These are phyloP conservation scores for Bellardia bayeri DNA, from an alignment of 2,888 invertebrate genomes.

Conservation along the genomic window DNA sequence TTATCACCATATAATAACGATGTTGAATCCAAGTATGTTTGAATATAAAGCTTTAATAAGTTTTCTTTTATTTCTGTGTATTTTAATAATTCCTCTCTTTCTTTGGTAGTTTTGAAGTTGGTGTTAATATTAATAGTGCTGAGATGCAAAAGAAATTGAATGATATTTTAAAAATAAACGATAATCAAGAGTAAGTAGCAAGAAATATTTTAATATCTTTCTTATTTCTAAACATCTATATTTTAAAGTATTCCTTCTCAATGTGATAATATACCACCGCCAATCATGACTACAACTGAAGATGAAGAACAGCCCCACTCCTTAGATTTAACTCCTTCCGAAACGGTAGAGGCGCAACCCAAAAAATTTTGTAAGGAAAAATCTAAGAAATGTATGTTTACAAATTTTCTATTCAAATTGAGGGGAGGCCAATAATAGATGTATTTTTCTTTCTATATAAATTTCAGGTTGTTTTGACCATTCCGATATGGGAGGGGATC, in stretches of 20 bases:
- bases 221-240: not conserved
- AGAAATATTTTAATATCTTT: not conserved
- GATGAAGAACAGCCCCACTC: conserved; percentile 69
- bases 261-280: conserved; percentile 70
- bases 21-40: conserved; percentile 79
- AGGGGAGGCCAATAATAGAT: not conserved
- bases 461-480: conserved; percentile 80
- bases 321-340: conserved; percentile 72
- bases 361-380: conserved; percentile 81
- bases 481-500: conserved; percentile 81
- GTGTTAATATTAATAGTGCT: conserved; percentile 78
- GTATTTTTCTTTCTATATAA: not conserved
- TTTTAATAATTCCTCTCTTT: not conserved
- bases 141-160: conserved; percentile 81
- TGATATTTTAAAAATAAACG: conserved; percentile 79
- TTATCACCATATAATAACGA: conserved; percentile 80
- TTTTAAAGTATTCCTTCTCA: conserved; percentile 59
- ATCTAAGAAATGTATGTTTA: conserved; percentile 80
- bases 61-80: not conserved
- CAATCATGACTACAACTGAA: conserved; percentile 72
- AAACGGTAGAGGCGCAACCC: conserved; percentile 76
- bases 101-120: conserved; percentile 64
- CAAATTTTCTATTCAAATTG: not conserved
- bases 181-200: conserved; percentile 75
- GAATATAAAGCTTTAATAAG: not conserved